Evolutionary conservation across 2,797 vertebrate genomes (phyloP), one percentile per base, ranked within the genome.

Genomic region (Hoplostethus mediterraneus): DNA sequence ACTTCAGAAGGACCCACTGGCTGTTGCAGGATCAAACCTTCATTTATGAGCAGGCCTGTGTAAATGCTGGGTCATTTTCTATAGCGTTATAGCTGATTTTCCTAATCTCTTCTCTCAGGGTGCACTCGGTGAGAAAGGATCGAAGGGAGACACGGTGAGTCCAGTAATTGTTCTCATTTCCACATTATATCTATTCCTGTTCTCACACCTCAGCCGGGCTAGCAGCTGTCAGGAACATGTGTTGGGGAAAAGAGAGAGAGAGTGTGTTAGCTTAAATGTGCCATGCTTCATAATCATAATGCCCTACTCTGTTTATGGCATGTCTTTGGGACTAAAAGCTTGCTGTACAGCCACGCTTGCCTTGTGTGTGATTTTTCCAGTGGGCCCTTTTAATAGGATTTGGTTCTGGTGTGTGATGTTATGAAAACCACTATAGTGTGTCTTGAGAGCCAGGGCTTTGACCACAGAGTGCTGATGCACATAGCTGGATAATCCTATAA

Each of bases 101-200:
- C 42, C 10, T 65, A 45, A 16, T 67, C 57, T 75, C 28, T 42
- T 67, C 73, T 73, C 3, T 5, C 71, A 98, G 97, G 97, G 97
- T 66, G 77, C 92, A 64, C 71, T 87, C 70, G 97, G 97, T 30
- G 93, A 95, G 79, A 98, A 96, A 85, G 97, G 97, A 82, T 96
- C 96, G 17, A 97, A 97, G 81, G 97, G 97, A 82, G 94, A 96
- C 2, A 84, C 65, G 77, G 97, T 98, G 90, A 92, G 94, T 92
- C 40, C 30, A 63, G 54, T 75, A 62, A 83, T 89, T 6, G 61
- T 49, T 74, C 91, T 93, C 82, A 30, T 87, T 87, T 67, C 81
- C 73, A 53, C 21, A 57, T 79, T 73, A 30, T 21, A 21, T 21
- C 69, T 57, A 63, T 65, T 71, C 10, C 40, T 68, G 67, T 68